phyloP scores from a whole-genome alignment of 2,113 vertebrate species.

The Galeopterus variegatus region DNA sequence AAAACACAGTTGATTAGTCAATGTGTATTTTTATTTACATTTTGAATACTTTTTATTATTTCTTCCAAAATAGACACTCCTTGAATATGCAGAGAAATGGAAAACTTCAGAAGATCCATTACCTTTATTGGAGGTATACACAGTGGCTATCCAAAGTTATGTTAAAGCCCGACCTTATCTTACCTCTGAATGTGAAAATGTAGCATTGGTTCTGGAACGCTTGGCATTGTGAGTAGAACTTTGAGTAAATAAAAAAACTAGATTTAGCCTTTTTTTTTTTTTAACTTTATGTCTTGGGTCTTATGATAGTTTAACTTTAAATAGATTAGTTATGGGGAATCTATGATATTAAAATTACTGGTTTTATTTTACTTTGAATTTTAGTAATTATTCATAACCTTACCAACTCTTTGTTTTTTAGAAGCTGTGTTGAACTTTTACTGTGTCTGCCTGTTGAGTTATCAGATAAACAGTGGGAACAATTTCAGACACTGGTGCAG shows the following conservation, averaged over 20 bases:
- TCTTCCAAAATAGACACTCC: conserved; percentile 91
- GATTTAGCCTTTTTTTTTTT: conserved; percentile 57
- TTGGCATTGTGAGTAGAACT: conserved; percentile 95
- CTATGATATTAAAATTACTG: conserved; percentile 44
- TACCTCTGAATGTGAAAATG: conserved; percentile 95
- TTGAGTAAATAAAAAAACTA: conserved; percentile 67
- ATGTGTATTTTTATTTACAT: conserved; percentile 63
- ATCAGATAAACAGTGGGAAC: conserved; percentile 93
- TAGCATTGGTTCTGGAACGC: conserved; percentile 95
- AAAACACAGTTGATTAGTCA: conserved; percentile 38
- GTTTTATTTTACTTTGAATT: conserved; percentile 67
- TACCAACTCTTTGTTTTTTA: conserved; percentile 84
- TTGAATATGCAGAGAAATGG: conserved; percentile 96
- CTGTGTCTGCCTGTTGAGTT: conserved; percentile 94
- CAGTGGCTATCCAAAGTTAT: conserved; percentile 94
- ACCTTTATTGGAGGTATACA: conserved; percentile 95
- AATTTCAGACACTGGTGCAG: conserved; percentile 95
- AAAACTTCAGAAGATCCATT: conserved; percentile 95
- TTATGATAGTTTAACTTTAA: conserved; percentile 66
- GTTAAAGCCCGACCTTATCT: conserved; percentile 94
- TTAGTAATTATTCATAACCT: conserved; percentile 66
- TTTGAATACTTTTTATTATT: conserved; percentile 72
- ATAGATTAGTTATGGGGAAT: not conserved
- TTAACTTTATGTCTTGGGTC: not conserved
- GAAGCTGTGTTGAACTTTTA: conserved; percentile 97